These are phyloP conservation scores for Limanda limanda DNA, from an alignment of 2,113 vertebrate genomes.

Conservation along the genomic window DNA sequence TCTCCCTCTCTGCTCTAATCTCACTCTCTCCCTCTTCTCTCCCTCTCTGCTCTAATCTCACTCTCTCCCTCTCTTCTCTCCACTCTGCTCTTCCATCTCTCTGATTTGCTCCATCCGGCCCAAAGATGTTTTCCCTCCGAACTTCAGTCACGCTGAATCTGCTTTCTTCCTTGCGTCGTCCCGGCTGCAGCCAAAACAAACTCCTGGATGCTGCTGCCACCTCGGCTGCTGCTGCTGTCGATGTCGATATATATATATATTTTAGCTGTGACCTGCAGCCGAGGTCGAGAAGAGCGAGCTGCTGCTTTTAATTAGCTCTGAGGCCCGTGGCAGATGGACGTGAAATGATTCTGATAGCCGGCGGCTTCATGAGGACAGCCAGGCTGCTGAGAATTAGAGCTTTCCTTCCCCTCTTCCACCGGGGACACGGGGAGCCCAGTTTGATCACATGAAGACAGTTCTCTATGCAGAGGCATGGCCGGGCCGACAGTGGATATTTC, in stretches of 20 bases:
- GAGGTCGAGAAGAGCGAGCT: conserved; percentile 40
- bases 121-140: background rate
- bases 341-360: conserved; percentile 65
- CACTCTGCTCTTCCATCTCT: conserved; percentile 20
- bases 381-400: conserved; percentile 56
- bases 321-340: conserved; percentile 69
- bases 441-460: conserved; percentile 68
- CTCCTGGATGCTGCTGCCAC: conserved; percentile 22
- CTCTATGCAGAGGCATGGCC: conserved; percentile 62
- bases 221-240: too few species aligned
- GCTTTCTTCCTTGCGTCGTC: conserved; percentile 28
- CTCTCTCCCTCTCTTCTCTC: conserved; percentile 27
- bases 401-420: conserved; percentile 44
- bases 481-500: conserved; percentile 50
- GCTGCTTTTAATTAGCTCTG: conserved; percentile 74
- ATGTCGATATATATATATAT: conserved; percentile 42
- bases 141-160: conserved; percentile 16
- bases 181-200: conserved; percentile 37
- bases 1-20: too few species aligned
- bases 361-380: conserved; percentile 60
- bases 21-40: too few species aligned
- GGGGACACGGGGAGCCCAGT: conserved; percentile 29
- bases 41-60: conserved; percentile 57
- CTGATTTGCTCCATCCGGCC: conserved; percentile 16
- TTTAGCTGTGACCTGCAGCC: conserved; percentile 56